Conservation (phyloP, 2,113 vertebrate species). For the Lepus americanus region DNA sequence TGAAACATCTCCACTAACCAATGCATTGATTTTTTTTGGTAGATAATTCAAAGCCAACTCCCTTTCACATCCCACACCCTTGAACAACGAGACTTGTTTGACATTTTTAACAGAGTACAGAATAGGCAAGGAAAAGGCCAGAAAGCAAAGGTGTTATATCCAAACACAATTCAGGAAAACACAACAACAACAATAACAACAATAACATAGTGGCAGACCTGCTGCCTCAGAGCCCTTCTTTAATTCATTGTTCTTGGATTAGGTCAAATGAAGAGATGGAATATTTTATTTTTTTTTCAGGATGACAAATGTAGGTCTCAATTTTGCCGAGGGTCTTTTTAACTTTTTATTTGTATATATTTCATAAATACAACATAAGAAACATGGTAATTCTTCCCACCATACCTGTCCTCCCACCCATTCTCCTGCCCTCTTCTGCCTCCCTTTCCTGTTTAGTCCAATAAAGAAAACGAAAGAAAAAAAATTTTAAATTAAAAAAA, state of each 20-base stretch:
- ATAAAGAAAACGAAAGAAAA: too few relatives aligned
- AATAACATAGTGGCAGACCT: background rate
- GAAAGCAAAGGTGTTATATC: background rate
- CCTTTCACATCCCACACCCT: conserved; percentile 57
- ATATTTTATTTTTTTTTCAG: too few relatives aligned
- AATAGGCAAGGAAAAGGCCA: background rate
- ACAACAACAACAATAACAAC: background rate
- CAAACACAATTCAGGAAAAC: conserved; percentile 21
- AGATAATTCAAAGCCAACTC: conserved; percentile 83
- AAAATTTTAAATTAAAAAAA: too few relatives aligned
- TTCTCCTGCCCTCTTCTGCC: too few relatives aligned
- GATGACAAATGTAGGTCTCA: background rate
- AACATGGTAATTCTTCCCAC: too few relatives aligned
- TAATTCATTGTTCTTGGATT: background rate
- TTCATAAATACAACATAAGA: too few relatives aligned
- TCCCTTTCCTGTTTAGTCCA: too few relatives aligned
- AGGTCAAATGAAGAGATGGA: background rate
- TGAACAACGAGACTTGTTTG: conserved; percentile 20
- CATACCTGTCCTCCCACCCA: too few relatives aligned
- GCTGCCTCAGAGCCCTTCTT: background rate
- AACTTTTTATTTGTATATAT: too few relatives aligned
- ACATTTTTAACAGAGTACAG: conserved; percentile 28
- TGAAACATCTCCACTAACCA: conserved; percentile 82
- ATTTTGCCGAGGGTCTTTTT: background rate
- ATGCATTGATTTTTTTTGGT: conserved; percentile 75